Conservation (phyloP, 2,113 vertebrate species). For the Petroica traversi region DNA sequence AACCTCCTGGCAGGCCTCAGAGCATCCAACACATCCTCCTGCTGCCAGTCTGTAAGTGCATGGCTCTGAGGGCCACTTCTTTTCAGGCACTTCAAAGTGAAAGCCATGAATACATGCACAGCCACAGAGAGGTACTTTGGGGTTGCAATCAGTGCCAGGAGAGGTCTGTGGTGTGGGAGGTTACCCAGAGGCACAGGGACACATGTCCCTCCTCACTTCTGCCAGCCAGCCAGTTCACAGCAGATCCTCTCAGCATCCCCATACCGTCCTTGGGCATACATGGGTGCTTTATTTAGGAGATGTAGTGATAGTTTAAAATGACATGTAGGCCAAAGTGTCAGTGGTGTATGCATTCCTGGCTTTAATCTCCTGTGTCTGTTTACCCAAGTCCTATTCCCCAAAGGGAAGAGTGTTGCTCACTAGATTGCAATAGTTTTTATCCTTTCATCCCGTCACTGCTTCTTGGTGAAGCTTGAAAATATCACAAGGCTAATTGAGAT, state of each 20-base stretch:
- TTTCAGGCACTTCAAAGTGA: neutral
- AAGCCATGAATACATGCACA: neutral
- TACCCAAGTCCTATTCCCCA: neutral
- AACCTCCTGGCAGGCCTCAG: neutral
- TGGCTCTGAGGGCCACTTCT: neutral
- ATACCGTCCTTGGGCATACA: neutral
- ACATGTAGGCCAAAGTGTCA: neutral
- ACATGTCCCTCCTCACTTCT: neutral
- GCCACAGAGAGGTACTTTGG: neutral
- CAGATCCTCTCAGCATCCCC: neutral
- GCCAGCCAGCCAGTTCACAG: neutral
- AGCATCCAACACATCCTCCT: neutral
- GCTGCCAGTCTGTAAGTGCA: neutral
- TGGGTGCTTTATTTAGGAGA: neutral
- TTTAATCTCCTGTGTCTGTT: neutral
- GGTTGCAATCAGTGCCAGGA: neutral
- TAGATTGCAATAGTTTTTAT: neutral
- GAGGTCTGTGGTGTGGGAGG: neutral
- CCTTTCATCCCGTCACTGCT: neutral
- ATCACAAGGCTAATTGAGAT: constrained; percentile 38
- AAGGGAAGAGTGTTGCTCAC: neutral
- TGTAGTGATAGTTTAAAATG: neutral
- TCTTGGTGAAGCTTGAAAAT: constrained; percentile 8
- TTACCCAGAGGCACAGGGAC: neutral
- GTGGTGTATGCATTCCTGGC: neutral